These are phyloP conservation scores for Homarus gammarus DNA, from an alignment of 2,888 invertebrate species.

Conservation along the genomic window DNA sequence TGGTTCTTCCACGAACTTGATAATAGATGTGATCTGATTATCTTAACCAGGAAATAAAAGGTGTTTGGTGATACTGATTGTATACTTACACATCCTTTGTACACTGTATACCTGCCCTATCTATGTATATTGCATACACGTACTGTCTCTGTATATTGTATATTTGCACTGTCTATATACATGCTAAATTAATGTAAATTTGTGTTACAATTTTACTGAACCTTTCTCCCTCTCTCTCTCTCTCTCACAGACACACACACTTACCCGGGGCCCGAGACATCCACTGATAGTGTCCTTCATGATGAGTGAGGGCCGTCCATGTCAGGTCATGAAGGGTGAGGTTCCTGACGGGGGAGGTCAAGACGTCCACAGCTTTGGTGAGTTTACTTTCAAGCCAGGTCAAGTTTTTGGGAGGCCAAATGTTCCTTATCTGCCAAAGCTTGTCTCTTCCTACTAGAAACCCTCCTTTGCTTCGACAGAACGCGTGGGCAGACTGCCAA, in stretches of 20 bases:
- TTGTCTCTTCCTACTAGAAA: constrained; percentile 14
- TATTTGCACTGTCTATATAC: not conserved
- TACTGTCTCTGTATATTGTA: not conserved
- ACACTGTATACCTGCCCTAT: not conserved
- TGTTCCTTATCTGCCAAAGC: not conserved
- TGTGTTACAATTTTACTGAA: not conserved
- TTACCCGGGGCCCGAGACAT: constrained; percentile 28
- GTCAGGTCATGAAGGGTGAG: not conserved
- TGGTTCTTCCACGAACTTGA: too few species aligned
- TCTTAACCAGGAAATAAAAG: too few species aligned
- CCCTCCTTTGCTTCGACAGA: constrained; percentile 37
- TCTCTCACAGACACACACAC: not conserved
- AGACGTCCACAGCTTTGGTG: not conserved
- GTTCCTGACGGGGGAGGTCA: not conserved
- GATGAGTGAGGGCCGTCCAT: constrained; percentile 36
- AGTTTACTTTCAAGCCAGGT: not conserved
- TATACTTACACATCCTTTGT: too few species aligned
- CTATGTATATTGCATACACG: not conserved
- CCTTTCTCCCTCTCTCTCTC: not conserved
- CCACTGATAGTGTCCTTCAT: constrained; percentile 43
- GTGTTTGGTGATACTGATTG: too few species aligned
- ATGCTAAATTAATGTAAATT: not conserved
- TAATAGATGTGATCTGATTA: too few species aligned
- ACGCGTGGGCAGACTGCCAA: constrained; percentile 24
- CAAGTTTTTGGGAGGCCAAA: not conserved